These are phyloP conservation scores for Macrocentrus cingulum DNA, from an alignment of 1,140 invertebrate genomes.

Conservation along the genomic window DNA sequence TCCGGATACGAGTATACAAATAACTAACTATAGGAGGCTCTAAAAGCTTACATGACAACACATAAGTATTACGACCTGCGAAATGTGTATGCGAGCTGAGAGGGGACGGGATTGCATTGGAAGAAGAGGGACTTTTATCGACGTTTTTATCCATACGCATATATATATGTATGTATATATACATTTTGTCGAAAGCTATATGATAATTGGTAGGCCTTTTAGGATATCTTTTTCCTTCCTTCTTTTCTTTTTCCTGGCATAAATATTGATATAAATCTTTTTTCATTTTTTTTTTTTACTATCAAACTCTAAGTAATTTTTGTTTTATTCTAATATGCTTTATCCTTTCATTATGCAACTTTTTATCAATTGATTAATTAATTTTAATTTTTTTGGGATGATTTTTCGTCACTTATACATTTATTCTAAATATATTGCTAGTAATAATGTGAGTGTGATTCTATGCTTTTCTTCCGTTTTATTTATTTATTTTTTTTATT, in stretches of 20 bases:
- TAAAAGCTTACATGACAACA: slow-evolving; percentile 21
- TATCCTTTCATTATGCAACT: too few relatives aligned
- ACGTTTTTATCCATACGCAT: neutral
- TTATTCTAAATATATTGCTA: slow-evolving; percentile 10
- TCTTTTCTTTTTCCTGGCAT: too few relatives aligned
- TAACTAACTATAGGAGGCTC: slow-evolving; percentile 21
- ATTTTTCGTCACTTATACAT: neutral
- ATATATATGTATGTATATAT: neutral
- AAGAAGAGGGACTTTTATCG: slow-evolving; percentile 12
- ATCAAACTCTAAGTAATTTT: too few relatives aligned
- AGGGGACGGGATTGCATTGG: slow-evolving; percentile 24
- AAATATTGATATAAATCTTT: too few relatives aligned
- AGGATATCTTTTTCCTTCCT: too few relatives aligned
- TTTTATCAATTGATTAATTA: too few relatives aligned
- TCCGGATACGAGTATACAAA: neutral
- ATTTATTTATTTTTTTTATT: too few relatives aligned
- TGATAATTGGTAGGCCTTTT: too few relatives aligned
- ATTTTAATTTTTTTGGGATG: too few relatives aligned
- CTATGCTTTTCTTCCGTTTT: too few relatives aligned
- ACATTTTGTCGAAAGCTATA: neutral
- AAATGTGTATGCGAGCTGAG: neutral
- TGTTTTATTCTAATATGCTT: too few relatives aligned
- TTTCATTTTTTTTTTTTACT: too few relatives aligned
- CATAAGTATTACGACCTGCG: neutral
- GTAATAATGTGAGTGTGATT: slow-evolving; percentile 9